Base-by-base conservation (phyloP, 2,113 vertebrate species). In the Nicator chloris region DNA sequence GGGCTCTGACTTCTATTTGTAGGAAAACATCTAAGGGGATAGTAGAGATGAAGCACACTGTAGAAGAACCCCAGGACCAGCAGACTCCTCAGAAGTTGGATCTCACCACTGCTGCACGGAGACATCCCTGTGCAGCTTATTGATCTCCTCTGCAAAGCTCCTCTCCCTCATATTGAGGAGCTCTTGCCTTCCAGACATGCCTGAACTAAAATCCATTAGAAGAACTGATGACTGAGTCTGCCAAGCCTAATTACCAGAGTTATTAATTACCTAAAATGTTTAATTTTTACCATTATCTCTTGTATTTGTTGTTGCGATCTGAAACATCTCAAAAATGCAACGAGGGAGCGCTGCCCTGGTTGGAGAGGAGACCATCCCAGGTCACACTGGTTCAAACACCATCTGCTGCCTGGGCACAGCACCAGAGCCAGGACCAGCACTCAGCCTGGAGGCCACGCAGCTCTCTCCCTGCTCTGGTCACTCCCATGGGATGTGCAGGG, bases 261-360 rank as follows among this genome's bases (percentile, higher is more conserved):
- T 96, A 94, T 83, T 95, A 92, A 95, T 96, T 96, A 94, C 64
- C 88, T 81, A 93, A 88, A 83, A 92, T 33, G 76, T 88, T 94
- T 96, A 71, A 86, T 73, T 95, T 85, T 93, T 93, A 88, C 79
- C 80, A 77, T 59, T 72, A 71, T 82, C 81, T 47, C 73, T 87
- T 70, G 33, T 37, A 88, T 91, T 85, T 88, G 51, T 88, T 88
- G 37, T 51, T 77, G 77, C 56, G 59, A 56, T 77, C 79, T 56
- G 54, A 54, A 95, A 88, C 44, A 88, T 61, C 64, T 94, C 56
- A 86, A 73, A 85, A 88, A 92, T 19, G 72, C 76, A 86, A 57
- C 68, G 49, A 37, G 3, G 0, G 18, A 33, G 61, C 5, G 2
- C 47, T 86, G 56, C 33, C 68, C 35, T 63, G 16, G 11, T 66